Evolutionary conservation across 2,888 invertebrate species (phyloP).

Genomic region (Chouioia cunea): DNA sequence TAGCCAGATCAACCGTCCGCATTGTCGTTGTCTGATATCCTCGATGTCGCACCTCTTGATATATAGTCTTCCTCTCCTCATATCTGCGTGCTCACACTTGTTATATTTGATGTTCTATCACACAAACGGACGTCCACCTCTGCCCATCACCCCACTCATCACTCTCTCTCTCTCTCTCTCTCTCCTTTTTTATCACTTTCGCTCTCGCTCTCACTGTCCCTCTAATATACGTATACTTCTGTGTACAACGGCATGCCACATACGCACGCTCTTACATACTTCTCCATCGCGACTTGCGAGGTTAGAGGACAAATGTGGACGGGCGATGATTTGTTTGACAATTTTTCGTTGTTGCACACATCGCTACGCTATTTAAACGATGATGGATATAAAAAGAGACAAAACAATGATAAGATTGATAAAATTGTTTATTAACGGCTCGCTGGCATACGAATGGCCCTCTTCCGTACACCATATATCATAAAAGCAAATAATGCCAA

Average conservation of each 20-base stretch:
- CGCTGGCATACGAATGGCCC: constrained; percentile 48
- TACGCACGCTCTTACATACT: too few relatives aligned
- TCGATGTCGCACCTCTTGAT: constrained; percentile 36
- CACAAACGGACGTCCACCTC: too few relatives aligned
- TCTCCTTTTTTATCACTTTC: too few relatives aligned
- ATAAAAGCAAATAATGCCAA: neutral
- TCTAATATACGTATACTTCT: too few relatives aligned
- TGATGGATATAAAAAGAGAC: too few relatives aligned
- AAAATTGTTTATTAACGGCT: constrained; percentile 35
- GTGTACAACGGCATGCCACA: too few relatives aligned
- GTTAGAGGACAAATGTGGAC: constrained; percentile 34
- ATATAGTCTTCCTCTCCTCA: constrained; percentile 2
- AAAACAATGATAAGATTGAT: neutral
- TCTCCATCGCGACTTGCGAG: constrained; percentile 26
- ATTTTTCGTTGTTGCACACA: neutral
- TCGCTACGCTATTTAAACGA: too few relatives aligned
- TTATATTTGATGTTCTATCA: too few relatives aligned
- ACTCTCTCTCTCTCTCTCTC: too few relatives aligned
- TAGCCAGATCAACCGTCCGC: constrained; percentile 36
- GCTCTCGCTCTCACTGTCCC: too few relatives aligned
- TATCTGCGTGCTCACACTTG: too few relatives aligned
- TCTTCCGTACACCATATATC: constrained; percentile 46
- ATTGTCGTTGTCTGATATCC: constrained; percentile 35
- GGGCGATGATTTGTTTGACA: constrained; percentile 24
- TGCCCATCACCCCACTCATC: too few relatives aligned